Percentiles rank a stretch among this genome's conserved stretches.
phyloP scores from a whole-genome alignment of 2,113 vertebrate species.

The Sphyrna mokarran region DNA sequence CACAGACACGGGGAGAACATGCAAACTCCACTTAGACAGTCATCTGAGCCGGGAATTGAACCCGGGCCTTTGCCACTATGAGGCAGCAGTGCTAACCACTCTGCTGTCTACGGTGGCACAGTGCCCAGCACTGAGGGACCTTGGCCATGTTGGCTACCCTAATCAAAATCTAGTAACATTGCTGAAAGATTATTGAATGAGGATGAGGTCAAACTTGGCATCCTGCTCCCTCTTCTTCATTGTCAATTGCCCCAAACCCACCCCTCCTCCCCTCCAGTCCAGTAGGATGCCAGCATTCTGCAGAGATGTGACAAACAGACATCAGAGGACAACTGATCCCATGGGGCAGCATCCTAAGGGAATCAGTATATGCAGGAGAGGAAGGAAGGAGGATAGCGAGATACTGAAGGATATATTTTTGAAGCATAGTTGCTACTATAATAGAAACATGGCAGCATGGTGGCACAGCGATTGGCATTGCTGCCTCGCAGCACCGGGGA shows the following conservation, averaged over 20 bases:
- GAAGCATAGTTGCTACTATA: no score
- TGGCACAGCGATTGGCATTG: no score
- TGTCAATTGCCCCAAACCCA: no score
- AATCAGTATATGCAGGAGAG: not conserved
- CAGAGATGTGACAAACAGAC: not conserved
- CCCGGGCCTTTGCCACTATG: no score
- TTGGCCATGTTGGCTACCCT: not conserved
- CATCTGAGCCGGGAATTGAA: no score
- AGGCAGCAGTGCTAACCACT: no score
- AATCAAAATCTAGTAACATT: not conserved
- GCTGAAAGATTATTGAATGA: not conserved
- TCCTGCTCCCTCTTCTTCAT: not conserved
- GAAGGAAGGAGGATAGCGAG: not conserved
- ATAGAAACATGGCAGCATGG: not conserved
- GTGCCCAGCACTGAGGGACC: not conserved
- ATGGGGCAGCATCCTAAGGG: not conserved
- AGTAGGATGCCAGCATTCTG: not conserved
- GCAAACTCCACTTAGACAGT: no score
- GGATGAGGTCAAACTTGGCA: not conserved
- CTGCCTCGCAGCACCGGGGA: no score
- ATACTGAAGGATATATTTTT: not conserved
- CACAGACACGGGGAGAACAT: no score
- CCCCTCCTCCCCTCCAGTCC: not conserved
- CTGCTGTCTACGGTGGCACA: no score
- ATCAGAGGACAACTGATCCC: not conserved